Percentiles rank a stretch among this genome's conserved stretches.
These are phyloP conservation scores for Sebastes steindachneri DNA, from an alignment of 2,797 vertebrate genomes.

Conservation along the genomic window DNA sequence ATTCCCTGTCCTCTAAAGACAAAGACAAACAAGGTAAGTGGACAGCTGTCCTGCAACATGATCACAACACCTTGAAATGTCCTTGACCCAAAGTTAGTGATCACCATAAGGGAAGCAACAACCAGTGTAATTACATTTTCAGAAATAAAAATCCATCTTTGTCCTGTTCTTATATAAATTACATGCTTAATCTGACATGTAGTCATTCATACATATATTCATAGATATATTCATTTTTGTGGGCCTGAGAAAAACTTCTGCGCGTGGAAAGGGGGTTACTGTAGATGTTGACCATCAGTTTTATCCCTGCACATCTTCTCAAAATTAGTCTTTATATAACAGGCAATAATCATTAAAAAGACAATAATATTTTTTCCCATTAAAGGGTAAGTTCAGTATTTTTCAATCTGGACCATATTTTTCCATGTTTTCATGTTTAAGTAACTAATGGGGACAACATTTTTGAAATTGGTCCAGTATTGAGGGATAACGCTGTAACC, in stretches of 20 bases:
- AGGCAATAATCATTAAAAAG: neutral
- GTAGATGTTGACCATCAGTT: neutral
- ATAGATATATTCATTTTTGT: neutral
- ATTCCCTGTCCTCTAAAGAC: conserved; percentile 11
- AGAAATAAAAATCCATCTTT: neutral
- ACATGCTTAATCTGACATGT: neutral
- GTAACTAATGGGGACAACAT: too few species aligned
- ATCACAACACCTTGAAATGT: neutral
- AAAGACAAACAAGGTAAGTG: conserved; percentile 58
- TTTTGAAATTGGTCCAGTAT: too few species aligned
- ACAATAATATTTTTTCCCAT: neutral
- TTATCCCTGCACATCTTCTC: neutral
- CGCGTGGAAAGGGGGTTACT: neutral
- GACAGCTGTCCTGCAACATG: neutral
- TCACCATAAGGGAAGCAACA: neutral
- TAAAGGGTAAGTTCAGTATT: too few species aligned
- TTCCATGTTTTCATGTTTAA: too few species aligned
- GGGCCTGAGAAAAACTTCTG: neutral
- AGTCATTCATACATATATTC: neutral
- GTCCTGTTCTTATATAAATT: neutral
- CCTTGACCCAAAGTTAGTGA: neutral
- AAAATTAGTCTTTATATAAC: neutral
- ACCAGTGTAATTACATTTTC: neutral
- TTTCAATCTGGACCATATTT: too few species aligned
- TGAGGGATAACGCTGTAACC: too few species aligned